Conservation (phyloP, 1,140 invertebrate genomes). For the Tribolium madens region DNA sequence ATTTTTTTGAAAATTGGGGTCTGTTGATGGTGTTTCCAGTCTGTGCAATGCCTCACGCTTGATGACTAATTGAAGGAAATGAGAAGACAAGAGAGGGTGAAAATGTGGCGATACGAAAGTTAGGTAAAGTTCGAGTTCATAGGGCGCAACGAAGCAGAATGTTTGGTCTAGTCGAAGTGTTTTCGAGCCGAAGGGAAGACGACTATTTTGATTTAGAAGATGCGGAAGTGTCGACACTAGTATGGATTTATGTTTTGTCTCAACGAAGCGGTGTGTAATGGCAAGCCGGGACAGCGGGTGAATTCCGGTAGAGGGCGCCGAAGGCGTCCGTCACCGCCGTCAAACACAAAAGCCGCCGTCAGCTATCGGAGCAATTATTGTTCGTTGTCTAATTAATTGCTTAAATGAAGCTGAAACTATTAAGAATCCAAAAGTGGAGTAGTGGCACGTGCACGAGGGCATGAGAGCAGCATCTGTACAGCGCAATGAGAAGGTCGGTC, state of each 20-base stretch:
- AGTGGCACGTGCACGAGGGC: slow-evolving; percentile 37
- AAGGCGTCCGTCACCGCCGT: slow-evolving; percentile 47
- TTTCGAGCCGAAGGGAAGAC: slow-evolving; percentile 25
- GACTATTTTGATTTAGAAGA: slow-evolving; percentile 51
- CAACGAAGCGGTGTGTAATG: slow-evolving; percentile 36
- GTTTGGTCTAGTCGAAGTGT: slow-evolving; percentile 50
- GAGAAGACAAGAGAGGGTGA: slow-evolving; percentile 36
- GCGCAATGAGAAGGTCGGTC: neutral
- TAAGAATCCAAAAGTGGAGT: slow-evolving; percentile 44
- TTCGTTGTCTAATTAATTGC: slow-evolving; percentile 60
- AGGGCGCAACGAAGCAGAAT: slow-evolving; percentile 49
- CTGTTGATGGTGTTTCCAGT: slow-evolving; percentile 1
- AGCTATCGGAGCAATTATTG: slow-evolving; percentile 54
- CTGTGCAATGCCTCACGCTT: slow-evolving; percentile 36
- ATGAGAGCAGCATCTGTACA: slow-evolving; percentile 38
- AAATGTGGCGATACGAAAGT: slow-evolving; percentile 48
- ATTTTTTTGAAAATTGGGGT: neutral
- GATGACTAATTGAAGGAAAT: slow-evolving; percentile 45
- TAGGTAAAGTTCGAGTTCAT: slow-evolving; percentile 50
- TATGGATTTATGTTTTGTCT: slow-evolving; percentile 51
- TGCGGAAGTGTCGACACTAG: slow-evolving; percentile 51
- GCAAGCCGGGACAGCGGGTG: slow-evolving; percentile 18
- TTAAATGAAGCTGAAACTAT: slow-evolving; percentile 57
- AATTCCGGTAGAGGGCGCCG: slow-evolving; percentile 47
- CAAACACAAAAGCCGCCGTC: slow-evolving; percentile 54